phyloP scores from a whole-genome alignment of 2,113 vertebrate species.

The Corythaixoides concolor region DNA sequence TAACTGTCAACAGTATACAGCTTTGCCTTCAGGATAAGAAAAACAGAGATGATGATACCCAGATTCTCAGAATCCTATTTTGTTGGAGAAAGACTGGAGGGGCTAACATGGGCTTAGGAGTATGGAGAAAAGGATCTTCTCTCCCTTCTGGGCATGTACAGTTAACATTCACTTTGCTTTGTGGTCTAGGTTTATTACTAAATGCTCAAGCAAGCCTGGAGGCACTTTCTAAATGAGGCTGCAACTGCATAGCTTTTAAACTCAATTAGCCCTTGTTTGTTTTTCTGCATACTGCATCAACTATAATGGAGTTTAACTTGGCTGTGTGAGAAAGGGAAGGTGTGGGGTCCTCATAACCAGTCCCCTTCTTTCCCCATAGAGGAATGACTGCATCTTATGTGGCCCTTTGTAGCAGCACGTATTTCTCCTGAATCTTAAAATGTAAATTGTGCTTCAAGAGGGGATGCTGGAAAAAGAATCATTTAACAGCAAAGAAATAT shows the following conservation, averaged over 20 bases:
- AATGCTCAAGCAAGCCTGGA: background rate
- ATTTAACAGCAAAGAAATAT: background rate
- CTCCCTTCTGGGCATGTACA: background rate
- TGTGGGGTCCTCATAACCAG: background rate
- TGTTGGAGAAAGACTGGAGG: background rate
- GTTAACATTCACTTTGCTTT: background rate
- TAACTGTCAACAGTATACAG: background rate
- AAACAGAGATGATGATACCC: background rate
- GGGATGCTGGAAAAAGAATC: background rate
- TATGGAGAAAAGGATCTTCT: background rate
- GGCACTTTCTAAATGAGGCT: constrained; percentile 2
- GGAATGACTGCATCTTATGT: background rate
- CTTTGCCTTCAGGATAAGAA: background rate
- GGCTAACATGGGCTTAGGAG: background rate
- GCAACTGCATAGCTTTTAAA: background rate
- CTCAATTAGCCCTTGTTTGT: background rate
- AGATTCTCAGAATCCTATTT: background rate
- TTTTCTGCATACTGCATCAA: background rate
- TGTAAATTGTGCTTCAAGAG: background rate
- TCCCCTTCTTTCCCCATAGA: background rate
- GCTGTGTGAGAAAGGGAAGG: background rate
- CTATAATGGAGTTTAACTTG: background rate
- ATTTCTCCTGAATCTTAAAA: background rate
- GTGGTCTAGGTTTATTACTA: background rate
- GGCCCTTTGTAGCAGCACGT: background rate